Conservation (phyloP, 2,113 vertebrate species). For the Odocoileus virginianus region DNA sequence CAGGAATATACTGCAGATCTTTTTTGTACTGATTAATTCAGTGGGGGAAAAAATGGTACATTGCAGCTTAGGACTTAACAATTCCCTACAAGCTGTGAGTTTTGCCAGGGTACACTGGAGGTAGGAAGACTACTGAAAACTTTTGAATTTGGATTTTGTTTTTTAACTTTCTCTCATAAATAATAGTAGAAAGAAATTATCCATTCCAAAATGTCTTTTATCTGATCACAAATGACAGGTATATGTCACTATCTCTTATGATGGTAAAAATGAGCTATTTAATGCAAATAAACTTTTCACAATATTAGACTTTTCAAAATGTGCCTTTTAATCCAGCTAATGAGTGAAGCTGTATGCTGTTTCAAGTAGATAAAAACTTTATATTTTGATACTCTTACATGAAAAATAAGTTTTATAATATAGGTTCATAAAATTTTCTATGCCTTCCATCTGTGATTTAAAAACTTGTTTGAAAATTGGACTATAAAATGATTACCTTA, state of each 20-base stretch:
- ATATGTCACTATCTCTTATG: slow-evolving; percentile 53
- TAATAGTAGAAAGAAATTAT: slow-evolving; percentile 46
- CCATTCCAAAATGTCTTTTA: slow-evolving; percentile 62
- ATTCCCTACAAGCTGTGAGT: slow-evolving; percentile 12
- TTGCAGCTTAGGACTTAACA: neutral
- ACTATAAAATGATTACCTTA: neutral
- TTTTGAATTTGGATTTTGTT: slow-evolving; percentile 55
- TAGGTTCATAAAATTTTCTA: neutral
- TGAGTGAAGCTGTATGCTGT: neutral
- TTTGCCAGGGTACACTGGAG: slow-evolving; percentile 55
- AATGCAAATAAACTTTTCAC: slow-evolving; percentile 73
- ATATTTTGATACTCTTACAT: neutral
- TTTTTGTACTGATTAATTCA: neutral
- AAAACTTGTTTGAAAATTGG: neutral
- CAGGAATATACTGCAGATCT: neutral
- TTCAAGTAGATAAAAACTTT: neutral
- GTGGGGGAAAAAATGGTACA: neutral
- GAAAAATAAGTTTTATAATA: slow-evolving; percentile 12
- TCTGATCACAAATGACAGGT: slow-evolving; percentile 51
- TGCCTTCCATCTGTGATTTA: neutral
- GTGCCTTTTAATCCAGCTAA: slow-evolving; percentile 55
- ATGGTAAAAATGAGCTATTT: slow-evolving; percentile 56
- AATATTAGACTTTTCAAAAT: slow-evolving; percentile 60
- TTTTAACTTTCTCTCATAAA: slow-evolving; percentile 56
- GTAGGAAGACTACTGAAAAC: slow-evolving; percentile 62